Evolutionary conservation across 2,797 vertebrate species (phyloP).

Genomic region (Protonibea diacanthus): DNA sequence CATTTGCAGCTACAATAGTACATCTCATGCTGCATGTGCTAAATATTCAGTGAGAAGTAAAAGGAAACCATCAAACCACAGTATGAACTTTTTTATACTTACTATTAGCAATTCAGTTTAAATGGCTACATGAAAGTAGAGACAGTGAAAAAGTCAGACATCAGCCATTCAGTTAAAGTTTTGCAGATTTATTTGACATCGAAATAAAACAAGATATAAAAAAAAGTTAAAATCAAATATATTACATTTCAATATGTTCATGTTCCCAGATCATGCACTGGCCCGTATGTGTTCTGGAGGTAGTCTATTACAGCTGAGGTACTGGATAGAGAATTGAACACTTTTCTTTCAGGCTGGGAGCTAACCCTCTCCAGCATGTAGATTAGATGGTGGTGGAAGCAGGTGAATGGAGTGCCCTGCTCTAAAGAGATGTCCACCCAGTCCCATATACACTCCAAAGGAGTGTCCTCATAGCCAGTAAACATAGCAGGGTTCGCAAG

Average conservation of each 20-base stretch:
- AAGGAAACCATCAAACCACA: not conserved
- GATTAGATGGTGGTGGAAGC: constrained; percentile 98
- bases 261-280: constrained; percentile 62
- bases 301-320: constrained; percentile 95
- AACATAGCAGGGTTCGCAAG: constrained; percentile 98
- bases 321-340: constrained; percentile 95
- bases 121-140: no score
- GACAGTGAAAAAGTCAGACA: no score
- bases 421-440: constrained; percentile 94
- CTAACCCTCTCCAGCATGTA: constrained; percentile 98
- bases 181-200: constrained; percentile 58
- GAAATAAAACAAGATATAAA: constrained; percentile 28
- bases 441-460: constrained; percentile 94
- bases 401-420: constrained; percentile 94
- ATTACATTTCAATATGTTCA: constrained; percentile 20
- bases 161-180: not conserved
- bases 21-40: not conserved
- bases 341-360: constrained; percentile 94
- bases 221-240: constrained; percentile 12
- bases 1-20: not conserved
- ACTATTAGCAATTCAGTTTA: not conserved
- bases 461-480: constrained; percentile 93
- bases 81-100: not conserved
- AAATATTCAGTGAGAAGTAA: not conserved
- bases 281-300: constrained; percentile 89